These are phyloP conservation scores for Drosophila baimaii DNA, from an alignment of 1,140 invertebrate genomes.

Conservation along the genomic window DNA sequence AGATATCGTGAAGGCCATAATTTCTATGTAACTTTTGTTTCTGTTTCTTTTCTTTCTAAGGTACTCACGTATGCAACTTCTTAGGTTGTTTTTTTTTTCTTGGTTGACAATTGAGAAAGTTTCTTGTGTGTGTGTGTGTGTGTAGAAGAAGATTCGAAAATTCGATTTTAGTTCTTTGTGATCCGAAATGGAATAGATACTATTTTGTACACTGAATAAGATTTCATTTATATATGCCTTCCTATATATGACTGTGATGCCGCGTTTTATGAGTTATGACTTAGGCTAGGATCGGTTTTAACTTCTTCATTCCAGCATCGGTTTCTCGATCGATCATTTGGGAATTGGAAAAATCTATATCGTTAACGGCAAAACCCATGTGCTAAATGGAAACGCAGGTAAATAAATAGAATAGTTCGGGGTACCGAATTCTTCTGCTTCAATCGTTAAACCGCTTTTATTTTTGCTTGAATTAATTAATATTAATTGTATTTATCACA, in stretches of 20 bases:
- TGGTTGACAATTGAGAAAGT: slow-evolving; percentile 32
- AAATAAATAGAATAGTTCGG: slow-evolving; percentile 37
- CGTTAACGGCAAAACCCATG: slow-evolving; percentile 36
- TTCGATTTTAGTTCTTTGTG: slow-evolving; percentile 22
- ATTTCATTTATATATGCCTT: slow-evolving; percentile 25
- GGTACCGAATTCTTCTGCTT: slow-evolving; percentile 50
- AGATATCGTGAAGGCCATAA: slow-evolving; percentile 32
- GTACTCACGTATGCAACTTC: slow-evolving; percentile 73
- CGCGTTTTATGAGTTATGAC: slow-evolving; percentile 39
- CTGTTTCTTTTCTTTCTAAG: slow-evolving; percentile 47
- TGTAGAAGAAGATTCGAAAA: slow-evolving; percentile 47
- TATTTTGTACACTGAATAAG: slow-evolving; percentile 51
- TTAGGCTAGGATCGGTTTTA: slow-evolving; percentile 34
- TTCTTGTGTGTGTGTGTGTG: background rate
- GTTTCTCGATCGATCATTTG: slow-evolving; percentile 10
- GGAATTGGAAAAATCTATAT: slow-evolving; percentile 24
- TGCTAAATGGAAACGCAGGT: slow-evolving; percentile 38
- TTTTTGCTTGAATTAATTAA: slow-evolving; percentile 74
- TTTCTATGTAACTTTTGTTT: slow-evolving; percentile 40
- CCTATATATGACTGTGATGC: slow-evolving; percentile 45
- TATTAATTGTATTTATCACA: slow-evolving; percentile 75
- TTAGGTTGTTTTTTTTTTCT: slow-evolving; percentile 44
- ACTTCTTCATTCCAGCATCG: slow-evolving; percentile 3
- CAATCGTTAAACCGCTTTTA: slow-evolving; percentile 69
- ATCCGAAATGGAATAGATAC: slow-evolving; percentile 28